Evolutionary conservation across 2,797 vertebrate species (phyloP), one percentile per base, ranked within the genome.

Genomic region (Anguilla marmorata): DNA sequence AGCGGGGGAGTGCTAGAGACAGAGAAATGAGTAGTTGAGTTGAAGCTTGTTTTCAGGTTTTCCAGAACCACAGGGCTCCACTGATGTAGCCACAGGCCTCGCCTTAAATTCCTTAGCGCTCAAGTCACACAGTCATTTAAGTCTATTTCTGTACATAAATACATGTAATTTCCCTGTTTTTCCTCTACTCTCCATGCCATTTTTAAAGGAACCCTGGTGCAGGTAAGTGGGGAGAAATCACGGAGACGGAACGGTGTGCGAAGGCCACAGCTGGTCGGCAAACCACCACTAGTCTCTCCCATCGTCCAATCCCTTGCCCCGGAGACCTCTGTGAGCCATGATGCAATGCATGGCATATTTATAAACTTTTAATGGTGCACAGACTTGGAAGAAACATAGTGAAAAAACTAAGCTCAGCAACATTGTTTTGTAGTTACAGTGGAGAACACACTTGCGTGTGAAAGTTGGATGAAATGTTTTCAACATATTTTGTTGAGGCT

Each of bases 41-140:
- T 12, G 21, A 82, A 84, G 88, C 87, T 86, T 92, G 89, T 93
- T 93, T 94, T 83, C 12, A 11, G 33, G 27, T 80, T 85, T 63
- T 93, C 90, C 93, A 92, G 21, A 27, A 91, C 90, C 91, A 48
- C 87, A 88, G 91, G 91, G 91, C 93, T 93, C 92, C 91, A 90
- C 88, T 91, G 90, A 90, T 87, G 91, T 89, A 90, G 93, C 93
- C 94, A 37, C 93, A 93, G 84, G 90, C 90, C 89, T 93, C 0
- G 58, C 91, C 89, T 91, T 88, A 66, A 92, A 93, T 93, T 93
- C 92, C 90, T 85, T 19, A 24, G 52, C 45, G 89, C 27, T n/a
- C 58, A 50, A 60, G 84, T 87, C 86, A 79, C 86, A 84, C 48
- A 66, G 85, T 80, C 85, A 85, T 76, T 85, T 54, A 88, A 66